These are phyloP conservation scores for Otolemur crassicaudatus DNA, from an alignment of 2,797 vertebrate species.

Conservation along the genomic window DNA sequence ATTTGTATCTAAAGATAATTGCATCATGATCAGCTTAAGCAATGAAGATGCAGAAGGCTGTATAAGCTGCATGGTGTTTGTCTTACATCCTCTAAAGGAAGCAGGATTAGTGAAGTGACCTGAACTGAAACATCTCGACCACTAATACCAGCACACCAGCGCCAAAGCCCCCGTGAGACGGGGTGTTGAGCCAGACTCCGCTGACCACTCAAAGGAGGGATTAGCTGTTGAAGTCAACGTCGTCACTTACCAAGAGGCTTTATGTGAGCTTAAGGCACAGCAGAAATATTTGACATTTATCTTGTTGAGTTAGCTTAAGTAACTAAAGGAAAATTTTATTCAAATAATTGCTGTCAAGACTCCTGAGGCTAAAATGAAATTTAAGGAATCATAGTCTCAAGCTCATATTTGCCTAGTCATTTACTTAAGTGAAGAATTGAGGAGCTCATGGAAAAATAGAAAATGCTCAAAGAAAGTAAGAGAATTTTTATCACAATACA, in stretches of 20 bases:
- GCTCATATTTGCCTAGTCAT: neutral
- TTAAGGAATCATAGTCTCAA: neutral
- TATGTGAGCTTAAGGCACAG: neutral
- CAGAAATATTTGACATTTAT: neutral
- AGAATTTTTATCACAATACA: neutral
- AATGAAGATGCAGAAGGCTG: neutral
- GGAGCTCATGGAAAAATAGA: neutral
- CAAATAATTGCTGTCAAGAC: constrained; percentile 35
- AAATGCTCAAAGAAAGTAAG: constrained; percentile 39
- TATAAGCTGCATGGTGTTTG: neutral
- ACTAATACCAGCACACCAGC: neutral
- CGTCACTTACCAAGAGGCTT: neutral
- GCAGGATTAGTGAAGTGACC: neutral
- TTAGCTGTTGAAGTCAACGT: neutral
- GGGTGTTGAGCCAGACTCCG: neutral
- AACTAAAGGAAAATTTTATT: constrained; percentile 26
- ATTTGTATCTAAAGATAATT: neutral
- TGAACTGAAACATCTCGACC: neutral
- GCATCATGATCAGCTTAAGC: neutral
- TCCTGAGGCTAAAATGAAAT: neutral
- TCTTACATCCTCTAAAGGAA: neutral
- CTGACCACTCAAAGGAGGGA: neutral
- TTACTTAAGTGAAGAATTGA: neutral
- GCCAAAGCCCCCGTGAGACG: neutral
- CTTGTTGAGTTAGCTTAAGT: neutral